Conservation (phyloP, 1,140 invertebrate species). For the Solenopsis invicta region DNA sequence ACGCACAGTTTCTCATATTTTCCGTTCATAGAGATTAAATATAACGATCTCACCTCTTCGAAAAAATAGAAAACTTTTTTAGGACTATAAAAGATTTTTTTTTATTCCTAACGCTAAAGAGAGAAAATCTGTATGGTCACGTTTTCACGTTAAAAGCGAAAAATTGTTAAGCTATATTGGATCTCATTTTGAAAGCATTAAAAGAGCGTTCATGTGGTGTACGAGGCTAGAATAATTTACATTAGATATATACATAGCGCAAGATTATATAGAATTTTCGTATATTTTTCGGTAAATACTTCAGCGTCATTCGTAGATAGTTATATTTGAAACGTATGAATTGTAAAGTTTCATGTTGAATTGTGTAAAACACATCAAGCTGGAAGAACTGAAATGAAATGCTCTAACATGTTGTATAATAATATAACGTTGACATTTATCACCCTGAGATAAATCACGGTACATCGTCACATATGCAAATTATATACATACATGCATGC, state of each 20-base stretch:
- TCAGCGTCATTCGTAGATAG: not conserved
- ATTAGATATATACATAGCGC: not conserved
- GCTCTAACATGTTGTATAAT: not conserved
- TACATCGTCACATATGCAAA: not conserved
- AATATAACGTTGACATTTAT: not conserved
- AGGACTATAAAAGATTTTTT: not conserved
- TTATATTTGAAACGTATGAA: not conserved
- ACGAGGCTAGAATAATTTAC: constrained; percentile 46
- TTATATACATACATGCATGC: not conserved
- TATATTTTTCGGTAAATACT: constrained; percentile 3
- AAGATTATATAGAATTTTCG: constrained; percentile 21
- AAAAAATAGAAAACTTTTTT: constrained; percentile 10
- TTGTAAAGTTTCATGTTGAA: not conserved
- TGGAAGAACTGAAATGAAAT: not conserved
- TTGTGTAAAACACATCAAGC: not conserved
- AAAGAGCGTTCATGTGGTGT: not conserved
- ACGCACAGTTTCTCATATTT: not conserved
- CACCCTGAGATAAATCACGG: not conserved
- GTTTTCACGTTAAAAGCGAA: constrained; percentile 24
- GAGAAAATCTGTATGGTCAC: not conserved
- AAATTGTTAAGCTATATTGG: constrained; percentile 23
- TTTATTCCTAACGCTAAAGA: constrained; percentile 8
- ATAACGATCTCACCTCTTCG: not conserved
- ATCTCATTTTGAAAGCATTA: not conserved
- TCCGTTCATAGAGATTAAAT: not conserved